phyloP scores from a whole-genome alignment of 2,113 vertebrate species.

The Anolis carolinensis region DNA sequence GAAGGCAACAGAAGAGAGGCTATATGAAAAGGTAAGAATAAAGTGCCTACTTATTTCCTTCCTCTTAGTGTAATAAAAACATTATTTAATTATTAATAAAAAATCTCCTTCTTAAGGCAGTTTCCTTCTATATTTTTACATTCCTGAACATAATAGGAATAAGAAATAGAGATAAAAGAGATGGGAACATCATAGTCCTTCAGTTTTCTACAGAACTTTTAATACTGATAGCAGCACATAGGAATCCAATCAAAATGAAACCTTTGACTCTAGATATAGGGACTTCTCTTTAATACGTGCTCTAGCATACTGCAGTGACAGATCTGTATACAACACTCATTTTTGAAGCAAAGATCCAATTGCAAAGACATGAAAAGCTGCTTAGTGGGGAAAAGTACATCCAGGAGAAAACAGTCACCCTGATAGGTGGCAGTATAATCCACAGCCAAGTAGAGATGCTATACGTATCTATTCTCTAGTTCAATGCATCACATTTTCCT shows the following conservation, averaged over 20 bases:
- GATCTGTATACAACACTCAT: neutral
- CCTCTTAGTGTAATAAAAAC: neutral
- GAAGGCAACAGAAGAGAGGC: neutral
- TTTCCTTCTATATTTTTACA: conserved; percentile 34
- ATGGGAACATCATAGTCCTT: neutral
- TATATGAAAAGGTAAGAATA: conserved; percentile 37
- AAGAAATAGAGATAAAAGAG: conserved; percentile 28
- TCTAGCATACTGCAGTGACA: neutral
- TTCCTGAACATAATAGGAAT: conserved; percentile 24
- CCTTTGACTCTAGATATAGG: conserved; percentile 26
- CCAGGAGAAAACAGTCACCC: neutral
- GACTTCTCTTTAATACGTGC: conserved; percentile 22
- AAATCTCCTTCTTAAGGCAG: conserved; percentile 16
- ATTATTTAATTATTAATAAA: conserved; percentile 36
- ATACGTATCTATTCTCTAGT: neutral
- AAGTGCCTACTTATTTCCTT: conserved; percentile 44
- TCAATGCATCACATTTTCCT: neutral
- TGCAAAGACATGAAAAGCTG: conserved; percentile 2
- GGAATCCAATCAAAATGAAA: conserved; percentile 15
- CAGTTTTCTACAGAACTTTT: conserved; percentile 34
- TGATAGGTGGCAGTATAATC: conserved; percentile 2
- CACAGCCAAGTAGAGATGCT: neutral
- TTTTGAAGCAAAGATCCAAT: conserved; percentile 30
- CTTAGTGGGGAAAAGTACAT: neutral
- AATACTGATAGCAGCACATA: conserved; percentile 14